Conservation (phyloP, 2,888 invertebrate genomes). For the Troglohyphantes excavatus region DNA sequence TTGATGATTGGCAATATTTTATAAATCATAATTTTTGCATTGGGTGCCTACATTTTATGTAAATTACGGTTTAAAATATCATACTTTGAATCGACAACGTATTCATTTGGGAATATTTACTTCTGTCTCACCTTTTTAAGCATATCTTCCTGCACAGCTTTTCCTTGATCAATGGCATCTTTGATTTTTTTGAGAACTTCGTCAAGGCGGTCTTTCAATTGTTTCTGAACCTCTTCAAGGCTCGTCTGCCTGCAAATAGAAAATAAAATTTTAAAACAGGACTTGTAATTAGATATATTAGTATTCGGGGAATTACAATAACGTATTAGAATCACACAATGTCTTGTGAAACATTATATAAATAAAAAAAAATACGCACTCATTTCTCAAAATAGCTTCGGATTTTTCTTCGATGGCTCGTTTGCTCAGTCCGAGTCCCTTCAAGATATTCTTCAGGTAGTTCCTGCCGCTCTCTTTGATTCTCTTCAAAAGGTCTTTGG, state of each 20-base stretch:
- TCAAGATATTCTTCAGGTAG: constrained; percentile 50
- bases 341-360: too few relatives aligned
- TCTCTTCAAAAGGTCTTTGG: constrained; percentile 45
- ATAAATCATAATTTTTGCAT: background rate
- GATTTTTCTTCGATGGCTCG: background rate
- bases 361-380: background rate
- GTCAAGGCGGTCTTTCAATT: constrained; percentile 36
- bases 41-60: too few relatives aligned
- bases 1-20: too few relatives aligned
- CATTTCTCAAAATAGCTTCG: background rate
- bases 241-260: background rate
- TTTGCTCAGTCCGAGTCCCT: constrained; percentile 21
- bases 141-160: constrained; percentile 13
- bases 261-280: too few relatives aligned
- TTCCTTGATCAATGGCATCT: constrained; percentile 66
- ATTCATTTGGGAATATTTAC: too few relatives aligned
- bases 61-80: too few relatives aligned
- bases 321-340: too few relatives aligned
- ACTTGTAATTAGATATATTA: too few relatives aligned
- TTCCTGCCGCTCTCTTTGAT: constrained; percentile 59
- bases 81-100: too few relatives aligned
- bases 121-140: constrained; percentile 30
- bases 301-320: too few relatives aligned
- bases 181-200: constrained; percentile 55
- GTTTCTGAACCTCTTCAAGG: constrained; percentile 22